phyloP scores from a whole-genome alignment of 2,888 invertebrate species.

The Yponomeuta malinellus region DNA sequence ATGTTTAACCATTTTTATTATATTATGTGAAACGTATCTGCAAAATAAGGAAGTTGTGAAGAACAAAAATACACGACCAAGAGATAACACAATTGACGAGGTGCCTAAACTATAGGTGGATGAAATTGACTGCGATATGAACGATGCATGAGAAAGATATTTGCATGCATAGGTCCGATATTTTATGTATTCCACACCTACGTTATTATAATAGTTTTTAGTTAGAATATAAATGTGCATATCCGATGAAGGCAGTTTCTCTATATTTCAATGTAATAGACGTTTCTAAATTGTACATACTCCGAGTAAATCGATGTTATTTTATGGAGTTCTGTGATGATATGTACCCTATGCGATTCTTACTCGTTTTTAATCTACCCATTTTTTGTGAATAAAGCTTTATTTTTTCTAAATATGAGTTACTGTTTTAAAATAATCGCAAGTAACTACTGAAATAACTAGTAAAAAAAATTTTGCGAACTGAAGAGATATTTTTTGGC shows the following conservation, averaged over 20 bases:
- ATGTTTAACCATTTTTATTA: too few relatives aligned
- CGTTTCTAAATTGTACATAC: neutral
- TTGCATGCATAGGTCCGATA: too few relatives aligned
- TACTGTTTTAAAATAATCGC: neutral
- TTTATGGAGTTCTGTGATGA: conserved; percentile 46
- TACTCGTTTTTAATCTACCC: conserved; percentile 5
- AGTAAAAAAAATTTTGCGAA: too few relatives aligned
- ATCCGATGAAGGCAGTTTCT: neutral
- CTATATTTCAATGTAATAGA: neutral
- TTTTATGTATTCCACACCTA: too few relatives aligned
- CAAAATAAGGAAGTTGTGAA: too few relatives aligned
- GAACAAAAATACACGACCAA: neutral
- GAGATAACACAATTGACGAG: neutral
- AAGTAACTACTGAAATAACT: too few relatives aligned
- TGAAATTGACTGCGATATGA: neutral
- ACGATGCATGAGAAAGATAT: too few relatives aligned
- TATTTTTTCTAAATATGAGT: conserved; percentile 13
- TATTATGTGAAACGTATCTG: too few relatives aligned
- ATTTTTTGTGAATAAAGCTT: conserved; percentile 16
- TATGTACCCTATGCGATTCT: conserved; percentile 45
- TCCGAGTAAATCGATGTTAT: conserved; percentile 25
- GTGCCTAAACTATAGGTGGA: neutral
- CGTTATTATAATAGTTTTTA: neutral
- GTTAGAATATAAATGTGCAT: neutral
- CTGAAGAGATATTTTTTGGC: too few relatives aligned